Base-by-base conservation (phyloP, 2,113 vertebrate genomes). In the Hyaena hyaena region DNA sequence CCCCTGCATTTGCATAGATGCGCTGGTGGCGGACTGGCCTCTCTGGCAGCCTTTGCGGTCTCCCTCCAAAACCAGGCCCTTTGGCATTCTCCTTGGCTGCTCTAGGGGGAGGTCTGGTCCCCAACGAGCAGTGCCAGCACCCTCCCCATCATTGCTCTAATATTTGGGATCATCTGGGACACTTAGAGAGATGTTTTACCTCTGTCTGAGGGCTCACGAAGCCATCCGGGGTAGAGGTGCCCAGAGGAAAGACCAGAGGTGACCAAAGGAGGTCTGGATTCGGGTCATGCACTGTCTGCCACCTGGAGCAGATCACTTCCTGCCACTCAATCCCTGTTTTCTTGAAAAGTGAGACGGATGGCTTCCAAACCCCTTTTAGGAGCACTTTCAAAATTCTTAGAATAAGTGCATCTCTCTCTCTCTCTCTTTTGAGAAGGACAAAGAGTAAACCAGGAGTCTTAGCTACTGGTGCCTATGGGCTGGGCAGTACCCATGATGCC, bases 1-100 rank as follows among this genome's bases (percentile, higher is more conserved):
- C 39, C 68, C 74, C 33, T 33, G n/a, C 50, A 97, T 95, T 97
- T 97, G 80, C 95, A 96, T 77, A 90, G 89, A 86, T 8, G 43
- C 58, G 21, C 7, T 26, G 28, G 66, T 55, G 17, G 85, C 89
- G 33, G 16, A 77, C 88, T 58, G 58, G 61, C 23, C 35, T 19
- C 58, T 50, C 35, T 3, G 31, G 21, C n/a, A 43, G 58, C 48
- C 80, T 74, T 28, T 28, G 9, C 33, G 9, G 66, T 23, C n/a
- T 71, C 69, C 3, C 43, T 79, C 33, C 10, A 84, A 76, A 69
- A 28, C 45, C 14, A 1, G 35, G 50, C 90, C 45, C 31, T 0
- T 16, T 39, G 2, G 14, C 48, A 26, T 65, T 65, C 66, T 45
- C 33, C 73, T 76, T 68, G 24, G 71, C n/a, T 61, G n/a, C 58